Base-by-base conservation (phyloP, 2,888 invertebrate genomes). In the Cerceris ruficornis region DNA sequence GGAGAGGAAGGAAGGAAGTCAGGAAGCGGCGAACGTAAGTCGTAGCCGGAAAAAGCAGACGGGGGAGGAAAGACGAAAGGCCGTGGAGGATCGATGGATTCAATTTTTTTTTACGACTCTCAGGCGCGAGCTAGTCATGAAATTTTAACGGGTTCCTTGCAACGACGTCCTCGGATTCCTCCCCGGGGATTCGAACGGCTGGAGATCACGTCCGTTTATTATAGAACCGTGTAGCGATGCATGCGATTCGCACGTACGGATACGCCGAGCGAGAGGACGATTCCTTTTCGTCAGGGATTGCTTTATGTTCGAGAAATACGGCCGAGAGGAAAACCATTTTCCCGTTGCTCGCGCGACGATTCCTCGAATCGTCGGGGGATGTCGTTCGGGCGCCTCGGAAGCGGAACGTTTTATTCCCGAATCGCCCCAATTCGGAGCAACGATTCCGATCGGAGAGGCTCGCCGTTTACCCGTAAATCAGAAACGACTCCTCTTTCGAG, bases 61-160 rank as follows among this genome's bases (percentile, higher is more conserved):
- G 41, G 41, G 0, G 14, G 59, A n/a, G 15, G 8, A 13, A 17
- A n/a, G 42, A 42, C n/a, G 66, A 42, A 73, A 28, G 64, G 73
- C 58, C 17, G 58, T 50, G 69, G 46, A 73, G 84, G 85, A 88
- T 88, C 87, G 88, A 88, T 88, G 84, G 83, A 87, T 88, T 88
- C 86, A 87, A 88, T 86, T 87, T 88, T 88, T 87, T 87, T 88
- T 88, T 88, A 88, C 86, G 88, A 87, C 77, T 78, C 83, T 77
- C 61, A 64, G 81, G 82, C 83, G 85, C 82, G 82, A 80, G 77
- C 68, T 77, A 81, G 77, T 84, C 82, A 80, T 87, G 86, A 86
- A 88, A 88, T 88, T 88, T 88, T 86, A 88, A 88, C 87, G 88
- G 82, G 78, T 73, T 79, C 72, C 54, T 76, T 66, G 71, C 70